Percentiles rank a stretch among this genome's conserved stretches.
Evolutionary conservation across 2,113 vertebrate species (phyloP).

Genomic region (Cochlearius cochlearius): DNA sequence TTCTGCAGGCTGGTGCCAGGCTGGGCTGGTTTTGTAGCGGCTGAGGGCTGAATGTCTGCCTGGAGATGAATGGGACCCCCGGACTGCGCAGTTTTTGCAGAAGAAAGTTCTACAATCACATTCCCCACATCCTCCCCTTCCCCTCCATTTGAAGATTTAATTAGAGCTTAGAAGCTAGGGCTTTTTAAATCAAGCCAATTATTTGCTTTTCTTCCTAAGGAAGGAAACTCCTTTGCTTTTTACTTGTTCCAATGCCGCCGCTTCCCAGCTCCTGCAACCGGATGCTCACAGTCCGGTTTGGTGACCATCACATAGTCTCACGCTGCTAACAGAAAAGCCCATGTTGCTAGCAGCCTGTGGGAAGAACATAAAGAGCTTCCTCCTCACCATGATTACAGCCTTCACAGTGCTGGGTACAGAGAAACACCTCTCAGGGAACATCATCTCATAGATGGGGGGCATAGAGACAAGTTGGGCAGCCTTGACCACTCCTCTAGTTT

Average conservation of each 20-base stretch:
- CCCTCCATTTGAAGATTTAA: slow-evolving; percentile 41
- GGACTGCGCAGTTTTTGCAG: not conserved
- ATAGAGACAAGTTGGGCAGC: not conserved
- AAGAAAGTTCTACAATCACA: not conserved
- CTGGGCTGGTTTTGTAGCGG: not conserved
- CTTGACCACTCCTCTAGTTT: not conserved
- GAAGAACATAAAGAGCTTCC: not conserved
- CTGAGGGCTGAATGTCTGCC: not conserved
- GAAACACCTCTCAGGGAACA: not conserved
- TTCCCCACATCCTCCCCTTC: slow-evolving; percentile 3
- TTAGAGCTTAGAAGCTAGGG: slow-evolving; percentile 27
- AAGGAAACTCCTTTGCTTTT: slow-evolving; percentile 54
- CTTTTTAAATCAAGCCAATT: slow-evolving; percentile 47
- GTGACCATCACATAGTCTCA: not conserved
- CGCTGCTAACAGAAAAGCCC: not conserved
- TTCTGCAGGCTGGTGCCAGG: slow-evolving; percentile 14
- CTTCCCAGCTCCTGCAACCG: not conserved
- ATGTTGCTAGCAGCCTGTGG: not conserved
- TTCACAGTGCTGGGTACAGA: not conserved
- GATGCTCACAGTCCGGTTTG: not conserved
- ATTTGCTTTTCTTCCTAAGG: slow-evolving; percentile 35
- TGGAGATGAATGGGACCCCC: slow-evolving; percentile 15
- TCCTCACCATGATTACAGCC: not conserved
- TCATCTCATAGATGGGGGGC: rapidly evolving
- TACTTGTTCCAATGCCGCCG: not conserved